These are phyloP conservation scores for Linepithema humile DNA, from an alignment of 1,140 invertebrate genomes.

Conservation along the genomic window DNA sequence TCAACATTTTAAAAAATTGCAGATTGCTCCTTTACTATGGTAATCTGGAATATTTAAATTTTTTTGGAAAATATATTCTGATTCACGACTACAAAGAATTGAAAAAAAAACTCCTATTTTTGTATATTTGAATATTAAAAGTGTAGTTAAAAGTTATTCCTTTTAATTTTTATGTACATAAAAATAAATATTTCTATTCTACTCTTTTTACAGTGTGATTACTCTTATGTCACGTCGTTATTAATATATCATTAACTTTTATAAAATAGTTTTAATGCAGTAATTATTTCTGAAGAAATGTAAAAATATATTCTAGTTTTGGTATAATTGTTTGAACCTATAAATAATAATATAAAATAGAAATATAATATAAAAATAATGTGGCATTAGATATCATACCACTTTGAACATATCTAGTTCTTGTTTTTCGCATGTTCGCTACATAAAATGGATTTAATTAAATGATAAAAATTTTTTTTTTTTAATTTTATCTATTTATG, in stretches of 20 bases:
- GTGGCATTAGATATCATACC: too few relatives aligned
- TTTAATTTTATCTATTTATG: too few relatives aligned
- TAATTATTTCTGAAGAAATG: background rate
- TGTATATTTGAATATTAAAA: too few relatives aligned
- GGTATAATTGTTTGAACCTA: too few relatives aligned
- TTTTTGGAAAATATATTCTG: background rate
- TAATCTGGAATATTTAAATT: background rate
- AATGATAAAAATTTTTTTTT: too few relatives aligned
- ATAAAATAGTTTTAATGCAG: background rate
- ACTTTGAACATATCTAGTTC: too few relatives aligned
- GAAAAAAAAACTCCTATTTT: too few relatives aligned
- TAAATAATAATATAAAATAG: too few relatives aligned
- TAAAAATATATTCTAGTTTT: too few relatives aligned
- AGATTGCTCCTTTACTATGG: background rate
- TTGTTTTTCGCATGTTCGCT: too few relatives aligned
- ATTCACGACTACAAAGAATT: background rate
- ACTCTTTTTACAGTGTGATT: background rate
- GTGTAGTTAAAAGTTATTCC: background rate
- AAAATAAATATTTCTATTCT: background rate
- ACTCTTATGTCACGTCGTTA: background rate
- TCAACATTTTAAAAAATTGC: slow-evolving; percentile 6
- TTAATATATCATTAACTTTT: background rate
- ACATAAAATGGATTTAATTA: too few relatives aligned
- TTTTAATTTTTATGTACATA: background rate
- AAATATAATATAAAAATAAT: too few relatives aligned